Evolutionary conservation across 2,797 vertebrate genomes (phyloP).

Genomic region (Cirrhinus molitorella): DNA sequence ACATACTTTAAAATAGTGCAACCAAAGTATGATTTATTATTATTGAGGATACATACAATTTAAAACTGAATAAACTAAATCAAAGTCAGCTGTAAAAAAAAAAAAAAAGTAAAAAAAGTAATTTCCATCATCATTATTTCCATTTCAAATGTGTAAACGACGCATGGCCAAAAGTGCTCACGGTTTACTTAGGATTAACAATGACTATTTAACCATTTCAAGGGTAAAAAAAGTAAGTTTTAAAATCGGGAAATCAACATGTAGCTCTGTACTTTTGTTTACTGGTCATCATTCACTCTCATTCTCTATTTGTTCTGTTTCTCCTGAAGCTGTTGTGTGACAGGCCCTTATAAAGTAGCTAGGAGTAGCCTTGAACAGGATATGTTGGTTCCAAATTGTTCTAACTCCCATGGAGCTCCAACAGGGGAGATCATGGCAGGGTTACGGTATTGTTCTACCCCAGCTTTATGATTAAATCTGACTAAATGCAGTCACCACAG

Average conservation of each 20-base stretch:
- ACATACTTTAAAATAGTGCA: too few relatives aligned
- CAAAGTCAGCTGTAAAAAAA: too few relatives aligned
- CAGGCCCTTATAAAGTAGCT: background rate
- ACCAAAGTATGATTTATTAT: too few relatives aligned
- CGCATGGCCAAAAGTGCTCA: background rate
- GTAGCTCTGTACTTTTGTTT: background rate
- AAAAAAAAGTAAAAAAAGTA: too few relatives aligned
- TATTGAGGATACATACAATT: background rate
- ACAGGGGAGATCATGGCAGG: background rate
- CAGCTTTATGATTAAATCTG: constrained; percentile 22
- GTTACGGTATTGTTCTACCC: background rate
- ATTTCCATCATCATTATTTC: background rate
- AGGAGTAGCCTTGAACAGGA: constrained; percentile 41
- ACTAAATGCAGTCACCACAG: background rate
- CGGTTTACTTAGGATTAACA: background rate
- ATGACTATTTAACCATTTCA: background rate
- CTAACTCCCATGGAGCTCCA: constrained; percentile 6
- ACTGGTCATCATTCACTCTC: background rate
- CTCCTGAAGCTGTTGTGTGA: constrained; percentile 19
- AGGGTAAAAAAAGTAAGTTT: background rate
- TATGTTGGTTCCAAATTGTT: constrained; percentile 15
- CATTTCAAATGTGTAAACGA: background rate
- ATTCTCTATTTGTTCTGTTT: background rate
- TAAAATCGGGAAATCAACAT: background rate
- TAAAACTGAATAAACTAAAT: too few relatives aligned